These are phyloP conservation scores for Crepidodera aurea DNA, from an alignment of 2,888 invertebrate species.

Conservation along the genomic window DNA sequence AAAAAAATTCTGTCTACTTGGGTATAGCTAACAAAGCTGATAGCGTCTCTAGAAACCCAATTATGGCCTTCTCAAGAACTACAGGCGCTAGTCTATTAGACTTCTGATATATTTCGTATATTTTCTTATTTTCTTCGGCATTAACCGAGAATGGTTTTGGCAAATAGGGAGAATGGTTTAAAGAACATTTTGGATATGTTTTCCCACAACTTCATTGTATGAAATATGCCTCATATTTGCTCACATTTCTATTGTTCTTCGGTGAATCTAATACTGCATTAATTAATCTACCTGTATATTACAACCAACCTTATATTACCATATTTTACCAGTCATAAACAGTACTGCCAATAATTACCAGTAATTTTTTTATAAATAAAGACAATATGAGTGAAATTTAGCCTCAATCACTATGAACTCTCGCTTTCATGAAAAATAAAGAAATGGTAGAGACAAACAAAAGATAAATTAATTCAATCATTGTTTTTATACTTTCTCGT, in stretches of 20 bases:
- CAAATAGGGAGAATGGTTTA: too few species aligned
- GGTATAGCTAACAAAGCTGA: not conserved
- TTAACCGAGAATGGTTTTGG: too few species aligned
- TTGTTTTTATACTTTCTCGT: not conserved
- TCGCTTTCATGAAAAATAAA: not conserved
- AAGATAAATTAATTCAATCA: not conserved
- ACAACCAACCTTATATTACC: not conserved
- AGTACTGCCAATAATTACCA: not conserved
- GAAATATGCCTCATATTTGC: too few species aligned
- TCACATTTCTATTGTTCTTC: too few species aligned
- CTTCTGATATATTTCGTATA: too few species aligned
- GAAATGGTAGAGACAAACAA: not conserved
- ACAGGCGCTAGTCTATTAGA: not conserved
- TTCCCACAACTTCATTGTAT: too few species aligned
- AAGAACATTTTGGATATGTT: too few species aligned
- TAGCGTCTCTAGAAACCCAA: not conserved
- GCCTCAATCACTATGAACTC: not conserved
- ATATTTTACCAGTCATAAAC: not conserved
- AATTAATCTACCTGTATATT: not conserved
- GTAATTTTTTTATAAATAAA: not conserved
- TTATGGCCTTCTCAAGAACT: not conserved
- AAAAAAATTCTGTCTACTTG: not conserved
- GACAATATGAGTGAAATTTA: slow-evolving; percentile 1
- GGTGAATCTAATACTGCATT: not conserved
- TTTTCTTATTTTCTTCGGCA: too few species aligned